These are phyloP conservation scores for Chelonia mydas DNA, from an alignment of 2,797 vertebrate genomes.

Conservation along the genomic window DNA sequence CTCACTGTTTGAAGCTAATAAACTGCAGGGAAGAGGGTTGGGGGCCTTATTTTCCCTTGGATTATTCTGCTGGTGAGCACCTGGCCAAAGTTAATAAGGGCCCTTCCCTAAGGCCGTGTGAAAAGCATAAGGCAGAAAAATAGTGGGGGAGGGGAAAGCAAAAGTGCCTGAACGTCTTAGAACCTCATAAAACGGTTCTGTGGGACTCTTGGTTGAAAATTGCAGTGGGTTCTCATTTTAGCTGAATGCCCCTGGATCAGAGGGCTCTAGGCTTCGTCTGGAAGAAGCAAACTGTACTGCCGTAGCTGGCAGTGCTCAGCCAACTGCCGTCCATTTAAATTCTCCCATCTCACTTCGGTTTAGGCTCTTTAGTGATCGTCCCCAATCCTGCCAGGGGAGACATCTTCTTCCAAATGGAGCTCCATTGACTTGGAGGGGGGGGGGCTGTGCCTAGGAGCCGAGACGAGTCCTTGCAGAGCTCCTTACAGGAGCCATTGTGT, in stretches of 20 bases:
- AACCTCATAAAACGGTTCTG: not conserved
- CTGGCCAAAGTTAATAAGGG: not conserved
- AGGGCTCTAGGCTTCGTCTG: not conserved
- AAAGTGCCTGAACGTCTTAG: not conserved
- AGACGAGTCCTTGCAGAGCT: not conserved
- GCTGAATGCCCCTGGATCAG: not conserved
- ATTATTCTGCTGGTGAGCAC: not conserved
- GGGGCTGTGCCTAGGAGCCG: not conserved
- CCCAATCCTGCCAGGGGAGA: not conserved
- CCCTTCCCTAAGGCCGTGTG: not conserved
- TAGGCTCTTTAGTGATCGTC: not conserved
- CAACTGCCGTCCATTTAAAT: not conserved
- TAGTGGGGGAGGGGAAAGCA: rapidly evolving
- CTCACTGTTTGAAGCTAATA: not conserved
- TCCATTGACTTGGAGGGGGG: no score
- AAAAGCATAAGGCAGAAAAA: not conserved
- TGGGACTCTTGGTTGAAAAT: not conserved
- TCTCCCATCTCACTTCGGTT: not conserved
- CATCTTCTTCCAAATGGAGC: not conserved
- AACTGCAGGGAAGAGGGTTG: not conserved
- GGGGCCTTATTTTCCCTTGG: not conserved
- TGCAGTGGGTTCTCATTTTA: not conserved
- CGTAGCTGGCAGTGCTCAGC: no score
- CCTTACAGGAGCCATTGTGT: not conserved
- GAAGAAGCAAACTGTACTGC: not conserved